Evolutionary conservation across 2,113 vertebrate genomes (phyloP), one percentile per base, ranked within the genome.

Genomic region (Pongo pygmaeus): DNA sequence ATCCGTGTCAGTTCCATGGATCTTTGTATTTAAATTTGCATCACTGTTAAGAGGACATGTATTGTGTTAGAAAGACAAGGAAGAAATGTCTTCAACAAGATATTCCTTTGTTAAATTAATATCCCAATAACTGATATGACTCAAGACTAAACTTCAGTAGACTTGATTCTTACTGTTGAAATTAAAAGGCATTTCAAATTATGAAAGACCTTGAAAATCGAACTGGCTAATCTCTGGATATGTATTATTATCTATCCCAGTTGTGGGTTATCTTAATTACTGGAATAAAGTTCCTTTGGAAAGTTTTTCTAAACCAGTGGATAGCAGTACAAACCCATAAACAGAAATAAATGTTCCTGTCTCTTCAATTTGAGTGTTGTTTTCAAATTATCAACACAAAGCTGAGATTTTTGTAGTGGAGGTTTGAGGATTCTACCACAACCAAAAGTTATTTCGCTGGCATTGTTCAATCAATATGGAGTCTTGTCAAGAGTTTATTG

Each of bases 351-450:
- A 75, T 78, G 14, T 94, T 17, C 16, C 5, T 87, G 6, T 78
- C 30, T 1, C 35, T 89, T 93, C 20, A 55, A 35, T 64, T 43
- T 85, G 16, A 55, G 59, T 77, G 18, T 50, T 89, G 4, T 93
- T 96, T 89, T 59, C 69, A 91, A 85, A 72, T 23, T n/a, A 84
- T 38, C 27, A 95, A 70, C 38, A 57, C 30, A 91, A 81, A 88
- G 23, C 5, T 46, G 20, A 88, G 84, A 74, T 48, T 94, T 94
- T 86, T 90, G 38, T 13, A 50, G 11, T 84, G 59, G 16, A 75
- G 14, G 6, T 77, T 64, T 55, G 32, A 70, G 35, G 18, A 72
- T 80, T 93, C 3, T 78, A 78, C 11, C 20, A 59, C 20, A 84
- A 40, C 4, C 75, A 75, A 52, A 94, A 77, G 12, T 61, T 86